Evolutionary conservation across 2,888 invertebrate species (phyloP).

Genomic region (Hemistola chrysoprasaria): DNA sequence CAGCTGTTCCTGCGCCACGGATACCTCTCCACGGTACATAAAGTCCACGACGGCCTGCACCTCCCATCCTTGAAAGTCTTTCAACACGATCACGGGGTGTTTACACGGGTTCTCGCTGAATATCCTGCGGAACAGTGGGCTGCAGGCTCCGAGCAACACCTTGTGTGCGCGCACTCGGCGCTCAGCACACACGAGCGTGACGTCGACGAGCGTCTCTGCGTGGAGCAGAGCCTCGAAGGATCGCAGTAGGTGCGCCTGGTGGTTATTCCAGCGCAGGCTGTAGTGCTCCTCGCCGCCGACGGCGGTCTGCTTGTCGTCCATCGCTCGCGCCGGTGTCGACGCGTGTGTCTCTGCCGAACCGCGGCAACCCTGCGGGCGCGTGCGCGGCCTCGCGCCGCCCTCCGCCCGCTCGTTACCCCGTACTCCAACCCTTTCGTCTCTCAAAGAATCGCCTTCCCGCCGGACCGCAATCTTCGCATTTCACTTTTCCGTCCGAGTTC

Average conservation of each 20-base stretch:
- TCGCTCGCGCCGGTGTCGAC: conserved; percentile 62
- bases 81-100: conserved; percentile 95
- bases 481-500: conserved; percentile 44
- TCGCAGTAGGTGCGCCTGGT: conserved; percentile 92
- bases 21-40: conserved; percentile 96
- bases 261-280: conserved; percentile 96
- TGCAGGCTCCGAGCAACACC: conserved; percentile 93
- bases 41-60: conserved; percentile 95
- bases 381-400: conserved; percentile 70
- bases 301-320: conserved; percentile 75
- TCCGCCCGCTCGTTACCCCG: conserved; percentile 64
- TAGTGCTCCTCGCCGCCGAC: conserved; percentile 88
- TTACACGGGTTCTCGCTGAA: conserved; percentile 96
- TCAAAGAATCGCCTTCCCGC: conserved; percentile 63
- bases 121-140: conserved; percentile 94
- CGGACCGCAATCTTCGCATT: conserved; percentile 62
- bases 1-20: conserved; percentile 92
- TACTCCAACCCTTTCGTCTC: conserved; percentile 72
- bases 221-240: conserved; percentile 95
- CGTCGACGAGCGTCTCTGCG: conserved; percentile 93
- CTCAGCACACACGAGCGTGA: conserved; percentile 94
- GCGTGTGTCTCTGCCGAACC: conserved; percentile 56
- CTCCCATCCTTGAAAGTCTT: conserved; percentile 94
- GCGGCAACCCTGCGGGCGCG: conserved; percentile 53
- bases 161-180: conserved; percentile 94